phyloP scores from a whole-genome alignment of 2,888 invertebrate genomes.

The Philhelius pedissequus region DNA sequence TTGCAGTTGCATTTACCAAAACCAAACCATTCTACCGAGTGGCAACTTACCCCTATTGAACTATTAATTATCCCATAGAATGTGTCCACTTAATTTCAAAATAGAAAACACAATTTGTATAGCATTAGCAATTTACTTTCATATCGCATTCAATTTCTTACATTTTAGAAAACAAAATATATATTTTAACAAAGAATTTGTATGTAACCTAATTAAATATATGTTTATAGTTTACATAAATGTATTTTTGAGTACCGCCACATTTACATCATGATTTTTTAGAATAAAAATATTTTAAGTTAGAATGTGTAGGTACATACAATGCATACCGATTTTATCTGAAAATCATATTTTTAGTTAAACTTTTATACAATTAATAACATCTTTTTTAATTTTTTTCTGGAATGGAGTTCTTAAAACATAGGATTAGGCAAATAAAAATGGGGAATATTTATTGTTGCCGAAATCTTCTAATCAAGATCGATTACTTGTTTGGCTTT shows the following conservation, averaged over 20 bases:
- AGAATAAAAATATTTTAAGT: neutral
- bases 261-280: neutral
- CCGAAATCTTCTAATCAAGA: neutral
- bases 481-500: neutral
- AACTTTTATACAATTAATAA: slow-evolving; percentile 14
- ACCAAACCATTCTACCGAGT: no score
- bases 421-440: neutral
- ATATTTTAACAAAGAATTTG: slow-evolving; percentile 37
- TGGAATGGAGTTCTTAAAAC: slow-evolving; percentile 50
- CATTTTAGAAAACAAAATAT: slow-evolving; percentile 7
- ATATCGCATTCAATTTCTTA: neutral
- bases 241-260: neutral
- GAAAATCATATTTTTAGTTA: neutral
- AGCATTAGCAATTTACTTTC: slow-evolving; percentile 4
- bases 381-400: slow-evolving; percentile 21
- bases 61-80: no score
- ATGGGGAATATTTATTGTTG: neutral
- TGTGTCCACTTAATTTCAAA: no score
- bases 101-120: neutral
- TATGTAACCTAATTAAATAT: slow-evolving; percentile 22
- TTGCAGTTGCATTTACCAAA: no score
- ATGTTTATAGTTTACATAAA: neutral
- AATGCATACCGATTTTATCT: neutral
- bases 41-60: no score
- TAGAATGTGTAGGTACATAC: neutral